Evolutionary conservation across 2,888 invertebrate genomes (phyloP).

Genomic region (Priocnemis perturbator): DNA sequence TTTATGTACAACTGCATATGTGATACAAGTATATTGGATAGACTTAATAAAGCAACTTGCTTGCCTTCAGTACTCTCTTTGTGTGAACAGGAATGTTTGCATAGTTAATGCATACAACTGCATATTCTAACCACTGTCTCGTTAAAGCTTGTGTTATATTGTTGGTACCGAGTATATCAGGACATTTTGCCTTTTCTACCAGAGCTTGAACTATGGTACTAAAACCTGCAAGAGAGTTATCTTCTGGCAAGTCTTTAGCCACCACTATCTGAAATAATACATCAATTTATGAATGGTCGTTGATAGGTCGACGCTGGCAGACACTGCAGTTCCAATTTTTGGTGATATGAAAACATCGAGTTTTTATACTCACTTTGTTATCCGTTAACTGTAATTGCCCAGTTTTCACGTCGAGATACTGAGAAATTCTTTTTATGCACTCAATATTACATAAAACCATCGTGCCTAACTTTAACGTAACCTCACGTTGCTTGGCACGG

Average conservation of each 20-base stretch:
- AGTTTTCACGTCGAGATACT: slow-evolving; percentile 62
- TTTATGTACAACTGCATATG: neutral
- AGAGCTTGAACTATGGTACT: slow-evolving; percentile 67
- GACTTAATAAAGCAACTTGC: neutral
- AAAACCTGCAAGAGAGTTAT: slow-evolving; percentile 42
- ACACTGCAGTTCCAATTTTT: too few relatives aligned
- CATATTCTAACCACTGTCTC: slow-evolving; percentile 82
- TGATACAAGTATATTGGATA: neutral
- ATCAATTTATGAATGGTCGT: neutral
- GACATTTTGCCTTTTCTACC: slow-evolving; percentile 57
- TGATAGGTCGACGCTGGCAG: neutral
- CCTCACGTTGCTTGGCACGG: neutral
- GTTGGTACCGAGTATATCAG: slow-evolving; percentile 61
- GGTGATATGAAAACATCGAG: neutral
- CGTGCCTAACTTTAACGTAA: slow-evolving; percentile 19
- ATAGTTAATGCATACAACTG: slow-evolving; percentile 78
- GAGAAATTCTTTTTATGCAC: slow-evolving; percentile 65
- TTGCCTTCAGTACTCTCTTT: slow-evolving; percentile 77
- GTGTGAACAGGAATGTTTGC: slow-evolving; percentile 76
- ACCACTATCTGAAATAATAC: slow-evolving; percentile 54
- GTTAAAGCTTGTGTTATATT: slow-evolving; percentile 62
- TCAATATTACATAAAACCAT: slow-evolving; percentile 70
- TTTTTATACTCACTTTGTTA: slow-evolving; percentile 63
- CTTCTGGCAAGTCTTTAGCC: slow-evolving; percentile 18
- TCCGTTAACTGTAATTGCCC: slow-evolving; percentile 61